Conservation (phyloP, 1,140 invertebrate genomes). For the Philopotamus ludificatus region DNA sequence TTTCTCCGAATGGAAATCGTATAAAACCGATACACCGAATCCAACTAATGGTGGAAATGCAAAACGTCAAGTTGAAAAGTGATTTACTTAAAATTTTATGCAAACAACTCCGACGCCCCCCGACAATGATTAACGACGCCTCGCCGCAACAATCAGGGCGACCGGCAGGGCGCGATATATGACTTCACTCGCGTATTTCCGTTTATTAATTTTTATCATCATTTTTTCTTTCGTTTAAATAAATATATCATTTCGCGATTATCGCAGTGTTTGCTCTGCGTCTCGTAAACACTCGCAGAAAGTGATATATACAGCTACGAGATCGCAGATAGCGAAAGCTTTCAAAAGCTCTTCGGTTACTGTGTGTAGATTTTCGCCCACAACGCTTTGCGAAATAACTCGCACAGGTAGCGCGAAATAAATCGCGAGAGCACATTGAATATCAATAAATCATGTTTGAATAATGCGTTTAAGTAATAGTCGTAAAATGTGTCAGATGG, state of each 20-base stretch:
- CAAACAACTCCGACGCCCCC: not conserved
- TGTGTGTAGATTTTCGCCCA: constrained; percentile 11
- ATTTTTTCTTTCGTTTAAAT: not conserved
- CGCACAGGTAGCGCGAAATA: not conserved
- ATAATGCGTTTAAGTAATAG: too few species aligned
- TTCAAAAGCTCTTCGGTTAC: constrained; percentile 17
- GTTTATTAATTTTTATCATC: not conserved
- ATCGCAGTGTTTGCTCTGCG: not conserved
- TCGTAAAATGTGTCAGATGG: too few species aligned
- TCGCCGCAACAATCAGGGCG: not conserved
- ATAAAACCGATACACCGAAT: not conserved
- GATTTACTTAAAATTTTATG: constrained; percentile 25
- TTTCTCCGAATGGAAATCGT: not conserved
- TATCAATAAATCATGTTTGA: not conserved
- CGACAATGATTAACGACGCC: not conserved
- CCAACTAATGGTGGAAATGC: constrained; percentile 8
- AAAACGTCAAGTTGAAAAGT: constrained; percentile 23
- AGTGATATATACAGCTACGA: constrained; percentile 13
- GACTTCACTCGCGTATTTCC: not conserved
- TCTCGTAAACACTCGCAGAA: not conserved
- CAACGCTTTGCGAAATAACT: not conserved
- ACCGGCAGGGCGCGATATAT: not conserved
- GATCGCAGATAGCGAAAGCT: constrained; percentile 21
- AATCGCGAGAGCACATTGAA: not conserved
- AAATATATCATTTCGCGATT: not conserved